Percentiles rank a stretch among this genome's conserved stretches.
phyloP scores from a whole-genome alignment of 2,113 vertebrate genomes.

The Halcyon senegalensis region DNA sequence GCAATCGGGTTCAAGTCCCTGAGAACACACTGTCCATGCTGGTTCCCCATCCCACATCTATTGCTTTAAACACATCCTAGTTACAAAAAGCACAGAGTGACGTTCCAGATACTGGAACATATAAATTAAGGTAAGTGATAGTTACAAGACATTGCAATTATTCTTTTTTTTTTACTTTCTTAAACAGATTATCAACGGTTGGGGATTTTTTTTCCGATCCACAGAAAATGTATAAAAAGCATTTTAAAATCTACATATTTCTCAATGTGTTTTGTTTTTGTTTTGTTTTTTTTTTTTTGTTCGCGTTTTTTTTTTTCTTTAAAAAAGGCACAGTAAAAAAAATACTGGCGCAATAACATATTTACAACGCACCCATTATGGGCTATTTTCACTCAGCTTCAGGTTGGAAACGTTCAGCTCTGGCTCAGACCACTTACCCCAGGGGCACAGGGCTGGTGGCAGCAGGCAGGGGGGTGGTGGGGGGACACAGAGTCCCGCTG shows the following conservation, averaged over 20 bases:
- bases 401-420: constrained; percentile 54
- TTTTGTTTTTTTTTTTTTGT: not conserved
- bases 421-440: not conserved
- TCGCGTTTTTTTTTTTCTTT: not conserved
- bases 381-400: constrained; percentile 83
- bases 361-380: constrained; percentile 94
- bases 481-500: fast-evolving
- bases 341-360: constrained; percentile 87
- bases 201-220: constrained; percentile 78
- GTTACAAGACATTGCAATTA: constrained; percentile 69
- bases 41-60: constrained; percentile 43
- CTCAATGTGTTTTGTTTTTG: not conserved
- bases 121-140: constrained; percentile 81
- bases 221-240: constrained; percentile 78
- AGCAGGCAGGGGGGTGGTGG: fast-evolving
- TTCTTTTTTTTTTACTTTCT: constrained; percentile 55
- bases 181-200: constrained; percentile 68
- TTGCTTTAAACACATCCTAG: constrained; percentile 55
- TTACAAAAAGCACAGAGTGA: constrained; percentile 50
- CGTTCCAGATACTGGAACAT: constrained; percentile 90
- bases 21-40: constrained; percentile 80
- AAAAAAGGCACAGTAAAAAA: constrained; percentile 88
- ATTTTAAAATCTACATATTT: constrained; percentile 61
- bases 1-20: constrained; percentile 88
- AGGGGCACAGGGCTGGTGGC: not conserved